These are phyloP conservation scores for Thaleichthys pacificus DNA, from an alignment of 2,797 vertebrate genomes.

Conservation along the genomic window DNA sequence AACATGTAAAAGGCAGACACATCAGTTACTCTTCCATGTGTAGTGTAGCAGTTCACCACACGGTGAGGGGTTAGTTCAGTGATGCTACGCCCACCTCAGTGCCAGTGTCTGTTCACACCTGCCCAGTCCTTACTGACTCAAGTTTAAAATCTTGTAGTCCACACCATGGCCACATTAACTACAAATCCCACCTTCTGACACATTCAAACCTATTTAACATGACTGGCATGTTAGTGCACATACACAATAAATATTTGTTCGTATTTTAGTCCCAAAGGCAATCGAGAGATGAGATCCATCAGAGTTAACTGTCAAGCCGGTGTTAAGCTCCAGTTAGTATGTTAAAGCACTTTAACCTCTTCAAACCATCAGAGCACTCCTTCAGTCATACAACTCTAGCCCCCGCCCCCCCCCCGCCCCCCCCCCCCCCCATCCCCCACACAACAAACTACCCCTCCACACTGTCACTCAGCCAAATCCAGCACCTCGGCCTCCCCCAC, in stretches of 20 bases:
- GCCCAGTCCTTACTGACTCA: too few species aligned
- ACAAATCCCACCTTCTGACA: constrained; percentile 12
- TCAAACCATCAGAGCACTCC: constrained; percentile 35
- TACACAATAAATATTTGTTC: neutral
- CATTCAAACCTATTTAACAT: neutral
- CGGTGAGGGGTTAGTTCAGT: too few species aligned
- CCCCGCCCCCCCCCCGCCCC: neutral
- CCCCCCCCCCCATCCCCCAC: too few species aligned
- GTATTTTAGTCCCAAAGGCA: constrained; percentile 43
- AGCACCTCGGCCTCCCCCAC: too few species aligned
- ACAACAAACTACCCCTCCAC: neutral
- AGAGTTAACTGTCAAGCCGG: neutral
- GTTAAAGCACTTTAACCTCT: neutral
- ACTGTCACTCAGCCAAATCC: too few species aligned
- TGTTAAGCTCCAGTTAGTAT: neutral
- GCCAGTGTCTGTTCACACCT: too few species aligned
- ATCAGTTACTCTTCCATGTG: neutral
- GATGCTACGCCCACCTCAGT: too few species aligned
- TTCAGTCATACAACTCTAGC: constrained; percentile 21
- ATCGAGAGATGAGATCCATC: constrained; percentile 41
- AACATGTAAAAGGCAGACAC: neutral
- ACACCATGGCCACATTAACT: neutral
- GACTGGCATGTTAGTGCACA: neutral
- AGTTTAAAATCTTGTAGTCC: neutral
- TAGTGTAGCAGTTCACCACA: neutral